Evolutionary conservation across 2,797 vertebrate species (phyloP).

Genomic region (Sebastiscus tertius): DNA sequence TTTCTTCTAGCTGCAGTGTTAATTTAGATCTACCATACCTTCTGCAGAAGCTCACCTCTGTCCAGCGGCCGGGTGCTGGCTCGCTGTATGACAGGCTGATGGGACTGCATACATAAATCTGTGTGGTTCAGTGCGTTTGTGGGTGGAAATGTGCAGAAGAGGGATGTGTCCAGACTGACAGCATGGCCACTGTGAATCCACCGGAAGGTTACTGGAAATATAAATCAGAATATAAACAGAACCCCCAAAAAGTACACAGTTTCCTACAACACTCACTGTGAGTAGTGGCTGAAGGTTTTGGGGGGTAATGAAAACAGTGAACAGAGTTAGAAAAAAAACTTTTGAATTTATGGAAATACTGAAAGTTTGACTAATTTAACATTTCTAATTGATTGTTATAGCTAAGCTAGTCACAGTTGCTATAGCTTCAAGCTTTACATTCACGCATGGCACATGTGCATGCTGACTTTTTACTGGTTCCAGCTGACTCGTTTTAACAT

Average conservation of each 20-base stretch:
- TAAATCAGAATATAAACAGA: background rate
- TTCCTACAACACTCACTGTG: background rate
- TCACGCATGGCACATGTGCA: too few species aligned
- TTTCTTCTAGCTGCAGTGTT: background rate
- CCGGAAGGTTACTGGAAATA: background rate
- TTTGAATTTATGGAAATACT: background rate
- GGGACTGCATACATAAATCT: slow-evolving; percentile 20
- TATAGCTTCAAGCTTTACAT: too few species aligned
- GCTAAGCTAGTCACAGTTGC: too few species aligned
- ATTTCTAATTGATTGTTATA: background rate
- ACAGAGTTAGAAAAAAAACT: background rate
- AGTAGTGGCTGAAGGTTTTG: background rate
- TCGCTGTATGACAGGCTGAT: background rate
- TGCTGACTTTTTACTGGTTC: background rate
- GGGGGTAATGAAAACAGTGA: background rate
- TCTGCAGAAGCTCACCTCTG: background rate
- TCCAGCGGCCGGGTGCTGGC: background rate
- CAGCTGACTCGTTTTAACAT: background rate
- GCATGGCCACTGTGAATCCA: background rate
- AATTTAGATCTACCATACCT: background rate
- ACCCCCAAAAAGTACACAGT: background rate
- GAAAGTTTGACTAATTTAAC: background rate
- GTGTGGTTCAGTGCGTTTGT: slow-evolving; percentile 1
- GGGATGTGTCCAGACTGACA: slow-evolving; percentile 5
- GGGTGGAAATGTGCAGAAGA: slow-evolving; percentile 10